Conservation (phyloP, 2,797 vertebrate genomes). For the Pangasius djambal region DNA sequence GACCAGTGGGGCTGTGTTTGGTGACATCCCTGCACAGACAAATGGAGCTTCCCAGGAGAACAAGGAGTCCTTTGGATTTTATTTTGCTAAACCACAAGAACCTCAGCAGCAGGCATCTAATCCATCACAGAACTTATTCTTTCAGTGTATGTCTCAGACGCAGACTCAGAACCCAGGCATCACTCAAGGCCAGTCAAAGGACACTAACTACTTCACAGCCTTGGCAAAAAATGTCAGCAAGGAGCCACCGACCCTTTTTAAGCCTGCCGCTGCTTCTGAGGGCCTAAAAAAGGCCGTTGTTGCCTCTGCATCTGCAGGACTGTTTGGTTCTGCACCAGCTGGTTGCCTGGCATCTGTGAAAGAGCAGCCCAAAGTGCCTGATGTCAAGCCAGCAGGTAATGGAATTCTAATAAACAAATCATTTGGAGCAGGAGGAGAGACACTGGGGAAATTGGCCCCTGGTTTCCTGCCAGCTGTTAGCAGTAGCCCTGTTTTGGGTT, state of each 20-base stretch:
- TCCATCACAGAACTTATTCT: constrained; percentile 94
- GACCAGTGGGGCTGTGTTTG: constrained; percentile 76
- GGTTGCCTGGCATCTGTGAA: constrained; percentile 50
- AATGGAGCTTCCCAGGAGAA: constrained; percentile 88
- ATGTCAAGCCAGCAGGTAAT: constrained; percentile 82
- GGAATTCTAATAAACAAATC: constrained; percentile 81
- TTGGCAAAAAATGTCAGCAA: constrained; percentile 89
- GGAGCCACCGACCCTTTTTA: constrained; percentile 86
- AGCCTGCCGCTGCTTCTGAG: constrained; percentile 71
- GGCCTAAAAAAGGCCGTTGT: constrained; percentile 73
- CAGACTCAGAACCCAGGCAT: constrained; percentile 72
- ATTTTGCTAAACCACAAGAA: constrained; percentile 78
- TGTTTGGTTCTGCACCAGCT: constrained; percentile 59
- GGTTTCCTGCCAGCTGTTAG: constrained; percentile 80
- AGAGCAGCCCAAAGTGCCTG: constrained; percentile 80
- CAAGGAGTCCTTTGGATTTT: constrained; percentile 84
- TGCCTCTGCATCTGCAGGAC: constrained; percentile 53
- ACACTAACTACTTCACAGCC: constrained; percentile 88
- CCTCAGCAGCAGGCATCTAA: constrained; percentile 78
- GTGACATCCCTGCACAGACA: constrained; percentile 80
- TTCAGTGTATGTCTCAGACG: constrained; percentile 96
- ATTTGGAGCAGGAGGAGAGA: constrained; percentile 71
- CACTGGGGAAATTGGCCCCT: constrained; percentile 83
- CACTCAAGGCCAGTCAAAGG: constrained; percentile 82
- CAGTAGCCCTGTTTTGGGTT: constrained; percentile 45